Evolutionary conservation across 2,113 vertebrate species (phyloP), one percentile per base, ranked within the genome.

Genomic region (Chloroceryle aenea): DNA sequence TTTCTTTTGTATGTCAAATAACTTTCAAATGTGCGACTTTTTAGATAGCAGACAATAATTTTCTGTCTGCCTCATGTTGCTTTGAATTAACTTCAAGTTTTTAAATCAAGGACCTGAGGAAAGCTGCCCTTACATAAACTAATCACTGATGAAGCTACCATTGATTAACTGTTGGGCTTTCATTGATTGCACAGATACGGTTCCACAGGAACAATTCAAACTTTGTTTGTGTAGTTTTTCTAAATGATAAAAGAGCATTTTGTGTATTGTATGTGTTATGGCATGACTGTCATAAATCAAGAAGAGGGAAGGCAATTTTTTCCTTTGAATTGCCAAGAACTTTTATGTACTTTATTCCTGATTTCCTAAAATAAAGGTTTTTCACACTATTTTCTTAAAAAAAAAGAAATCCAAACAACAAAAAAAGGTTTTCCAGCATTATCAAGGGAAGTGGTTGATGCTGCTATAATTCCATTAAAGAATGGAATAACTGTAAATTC

Each of bases 161-260:
- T 96, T 96, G 91, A 96, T 96, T 95, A 96, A 90, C 88, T 90
- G 90, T 75, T 95, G 58, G 58, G 59, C 43, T 95, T 87, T 74
- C 95, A 92, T 90, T 96, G 93, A 97, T 95, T 96, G 95, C 93
- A 61, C 7, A 3, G 64, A 88, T 95, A 53, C 75, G 88, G 72
- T 87, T 87, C 61, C 85, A 71, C 14, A 3, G 55, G 64, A 94
- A 93, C 83, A 84, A 59, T 94, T 94, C 79, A 84, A 74, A 95
- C 56, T 96, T 95, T 90, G 83, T 95, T 96, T 94, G 64, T 92
- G 85, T 58, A 59, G 64, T 43, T 88, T 91, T 95, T 86, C 73
- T 86, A 72, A 80, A 79, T 61, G 61, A 52, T 75, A 68, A 90
- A 93, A 86, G 50, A 78, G 6, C 29, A 68, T 85, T 93, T 89